A percentile compares a stretch with the other conserved stretches of the same genome.
Conservation (phyloP, 2,797 vertebrate genomes). For the Pyrrhura leucotis region DNA sequence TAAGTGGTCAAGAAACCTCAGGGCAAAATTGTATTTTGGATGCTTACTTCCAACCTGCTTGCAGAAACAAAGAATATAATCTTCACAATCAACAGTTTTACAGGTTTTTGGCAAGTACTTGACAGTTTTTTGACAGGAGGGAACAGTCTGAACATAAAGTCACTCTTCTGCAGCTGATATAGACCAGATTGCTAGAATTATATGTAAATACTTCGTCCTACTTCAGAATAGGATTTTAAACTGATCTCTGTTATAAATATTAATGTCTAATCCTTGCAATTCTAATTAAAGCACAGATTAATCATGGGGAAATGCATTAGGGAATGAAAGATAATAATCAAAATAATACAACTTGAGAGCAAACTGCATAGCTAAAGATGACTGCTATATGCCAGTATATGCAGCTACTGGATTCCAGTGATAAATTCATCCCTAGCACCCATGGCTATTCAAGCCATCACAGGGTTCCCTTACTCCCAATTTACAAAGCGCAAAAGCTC, state of each 20-base stretch:
- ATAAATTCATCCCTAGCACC: background rate
- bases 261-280: background rate
- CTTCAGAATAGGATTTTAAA: background rate
- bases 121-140: background rate
- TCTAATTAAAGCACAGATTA: background rate
- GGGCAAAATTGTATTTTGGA: background rate
- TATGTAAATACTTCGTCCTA: background rate
- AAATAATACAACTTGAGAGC: background rate
- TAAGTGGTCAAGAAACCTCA: background rate
- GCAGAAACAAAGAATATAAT: background rate
- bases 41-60: background rate
- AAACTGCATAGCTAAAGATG: background rate
- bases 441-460: background rate
- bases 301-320: background rate
- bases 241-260: constrained; percentile 5
- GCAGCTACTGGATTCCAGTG: background rate
- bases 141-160: background rate
- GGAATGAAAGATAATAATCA: background rate
- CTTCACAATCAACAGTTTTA: background rate
- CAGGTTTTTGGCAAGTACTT: background rate
- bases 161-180: background rate
- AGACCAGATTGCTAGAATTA: background rate
- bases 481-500: background rate
- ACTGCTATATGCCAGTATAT: background rate
- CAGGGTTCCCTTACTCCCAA: background rate